These are phyloP conservation scores for Sphyrna mokarran DNA, from an alignment of 2,113 vertebrate genomes.

Conservation along the genomic window DNA sequence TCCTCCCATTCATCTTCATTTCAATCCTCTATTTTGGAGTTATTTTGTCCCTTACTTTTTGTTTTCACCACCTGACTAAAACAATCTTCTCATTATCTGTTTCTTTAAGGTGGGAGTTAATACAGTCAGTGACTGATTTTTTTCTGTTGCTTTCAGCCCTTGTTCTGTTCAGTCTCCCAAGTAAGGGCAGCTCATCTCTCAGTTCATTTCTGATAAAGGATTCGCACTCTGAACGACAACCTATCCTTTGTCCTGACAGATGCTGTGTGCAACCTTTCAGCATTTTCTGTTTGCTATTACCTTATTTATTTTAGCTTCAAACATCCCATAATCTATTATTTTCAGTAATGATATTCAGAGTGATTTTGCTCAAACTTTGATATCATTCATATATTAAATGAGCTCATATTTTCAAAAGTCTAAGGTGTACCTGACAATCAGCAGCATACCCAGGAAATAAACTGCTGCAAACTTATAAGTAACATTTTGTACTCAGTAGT, in stretches of 20 bases:
- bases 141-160: neutral
- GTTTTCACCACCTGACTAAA: neutral
- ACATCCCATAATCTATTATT: neutral
- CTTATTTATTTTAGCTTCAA: neutral
- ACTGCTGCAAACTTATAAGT: neutral
- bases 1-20: neutral
- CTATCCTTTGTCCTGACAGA: neutral
- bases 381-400: neutral
- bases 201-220: neutral
- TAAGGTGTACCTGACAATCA: neutral
- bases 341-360: neutral
- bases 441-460: neutral
- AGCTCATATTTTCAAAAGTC: neutral
- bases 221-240: neutral
- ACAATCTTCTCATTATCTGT: neutral
- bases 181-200: neutral
- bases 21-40: neutral
- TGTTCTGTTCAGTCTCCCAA: neutral
- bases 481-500: slow-evolving; percentile 10
- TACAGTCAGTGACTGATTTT: neutral
- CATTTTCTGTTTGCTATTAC: neutral
- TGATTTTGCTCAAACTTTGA: neutral
- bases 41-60: neutral
- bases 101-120: neutral
- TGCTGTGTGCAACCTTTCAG: neutral